Evolutionary conservation across 2,888 invertebrate genomes (phyloP), one percentile per base, ranked within the genome.

Genomic region (Lottia scabra): DNA sequence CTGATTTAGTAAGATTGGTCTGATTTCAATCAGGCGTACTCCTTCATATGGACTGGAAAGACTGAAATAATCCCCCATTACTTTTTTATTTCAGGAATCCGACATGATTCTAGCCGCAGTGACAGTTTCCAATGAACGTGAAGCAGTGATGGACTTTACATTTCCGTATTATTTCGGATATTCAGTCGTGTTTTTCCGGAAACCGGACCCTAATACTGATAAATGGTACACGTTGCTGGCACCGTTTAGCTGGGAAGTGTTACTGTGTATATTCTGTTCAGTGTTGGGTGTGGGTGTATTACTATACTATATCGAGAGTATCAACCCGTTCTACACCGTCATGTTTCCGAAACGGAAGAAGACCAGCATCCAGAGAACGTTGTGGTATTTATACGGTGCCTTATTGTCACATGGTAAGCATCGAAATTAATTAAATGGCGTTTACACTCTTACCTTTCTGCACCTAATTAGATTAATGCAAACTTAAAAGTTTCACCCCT

Each of bases 371-470:
- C 73, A 77, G 12, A 78, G 81, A 23, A 74, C 81, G 82, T 91
- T 94, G 56, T 95, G 95, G 95, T 97, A 97, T 85, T 93, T 96
- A 86, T 97, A 95, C 85, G 97, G 97, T 0, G 96, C 97, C 1
- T 90, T 97, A 68, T 91, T 97, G 56, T 96, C 97, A 84, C 96
- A 97, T 93, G 96, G 96, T 95, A 85, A 71, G 76, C 5, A 30
- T 30, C 30, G 5, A 30, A 30, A 30, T 2, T 4, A 30, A 2
- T 5, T 30, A 30, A 4, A 30, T 30, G 30, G 30, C 3, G 30
- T n/a, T n/a, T n/a, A n/a, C n/a, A n/a, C n/a, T n/a, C n/a, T n/a
- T n/a, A n/a, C n/a, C n/a, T n/a, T n/a, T n/a, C n/a, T n/a, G n/a
- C n/a, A n/a, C n/a, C n/a, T n/a, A n/a, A n/a, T n/a, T n/a, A n/a